Evolutionary conservation across 2,888 invertebrate species (phyloP).

Genomic region (Tanytarsus gracilentus): DNA sequence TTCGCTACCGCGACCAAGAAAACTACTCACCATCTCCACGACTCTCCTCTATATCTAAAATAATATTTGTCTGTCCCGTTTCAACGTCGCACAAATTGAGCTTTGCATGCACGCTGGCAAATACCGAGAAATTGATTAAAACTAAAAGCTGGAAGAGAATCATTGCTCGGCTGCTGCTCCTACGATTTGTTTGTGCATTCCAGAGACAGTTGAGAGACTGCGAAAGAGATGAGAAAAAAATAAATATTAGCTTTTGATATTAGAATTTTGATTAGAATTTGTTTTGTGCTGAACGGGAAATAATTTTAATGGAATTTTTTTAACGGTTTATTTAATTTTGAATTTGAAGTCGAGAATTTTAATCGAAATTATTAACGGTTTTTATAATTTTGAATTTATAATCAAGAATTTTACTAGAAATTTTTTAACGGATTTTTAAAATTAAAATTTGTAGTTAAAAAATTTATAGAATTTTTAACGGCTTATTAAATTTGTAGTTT

Average conservation of each 20-base stretch:
- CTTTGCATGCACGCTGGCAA: slow-evolving; percentile 38
- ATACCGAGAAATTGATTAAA: slow-evolving; percentile 11
- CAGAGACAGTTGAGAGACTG: slow-evolving; percentile 16
- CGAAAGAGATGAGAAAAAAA: neutral
- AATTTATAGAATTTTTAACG: no score
- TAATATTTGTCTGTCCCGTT: slow-evolving; percentile 79
- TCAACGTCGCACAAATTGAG: slow-evolving; percentile 67
- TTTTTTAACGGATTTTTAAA: no score
- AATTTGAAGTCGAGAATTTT: no score
- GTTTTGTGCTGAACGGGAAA: neutral
- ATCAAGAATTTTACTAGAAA: no score
- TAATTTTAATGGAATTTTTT: no score
- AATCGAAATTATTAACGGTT: no score
- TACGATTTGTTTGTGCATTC: no score
- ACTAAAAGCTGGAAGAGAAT: slow-evolving; percentile 11
- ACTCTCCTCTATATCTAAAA: slow-evolving; percentile 84
- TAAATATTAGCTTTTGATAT: neutral
- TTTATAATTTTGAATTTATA: no score
- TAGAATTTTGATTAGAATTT: neutral
- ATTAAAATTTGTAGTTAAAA: no score
- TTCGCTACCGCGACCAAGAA: neutral
- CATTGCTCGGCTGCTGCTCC: neutral
- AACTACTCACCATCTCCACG: slow-evolving; percentile 75
- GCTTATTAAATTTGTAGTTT: no score
- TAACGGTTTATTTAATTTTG: no score